phyloP scores from a whole-genome alignment of 2,113 vertebrate genomes.

The Acrocephalus arundinaceus region DNA sequence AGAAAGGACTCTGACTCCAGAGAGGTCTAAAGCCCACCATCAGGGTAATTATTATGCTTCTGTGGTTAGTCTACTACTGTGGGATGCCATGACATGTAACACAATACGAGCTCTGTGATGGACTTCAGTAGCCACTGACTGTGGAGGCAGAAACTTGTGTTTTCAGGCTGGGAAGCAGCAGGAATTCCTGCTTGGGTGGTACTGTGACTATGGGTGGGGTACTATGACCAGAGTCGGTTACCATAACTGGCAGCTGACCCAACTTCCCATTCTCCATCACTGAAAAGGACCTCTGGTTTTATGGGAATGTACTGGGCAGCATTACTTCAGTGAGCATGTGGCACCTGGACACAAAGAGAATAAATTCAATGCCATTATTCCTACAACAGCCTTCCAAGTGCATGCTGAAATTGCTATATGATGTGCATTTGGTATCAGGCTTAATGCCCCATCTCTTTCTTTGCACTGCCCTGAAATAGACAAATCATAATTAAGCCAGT shows the following conservation, averaged over 20 bases:
- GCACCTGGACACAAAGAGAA: background rate
- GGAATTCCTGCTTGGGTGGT: background rate
- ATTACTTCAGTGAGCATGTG: background rate
- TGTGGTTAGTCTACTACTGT: background rate
- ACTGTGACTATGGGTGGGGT: accelerated
- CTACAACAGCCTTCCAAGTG: background rate
- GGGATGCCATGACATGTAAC: background rate
- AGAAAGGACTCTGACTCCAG: background rate
- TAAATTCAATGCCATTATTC: background rate
- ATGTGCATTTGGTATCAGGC: background rate
- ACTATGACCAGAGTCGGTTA: background rate
- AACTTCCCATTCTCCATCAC: background rate
- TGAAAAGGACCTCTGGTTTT: background rate
- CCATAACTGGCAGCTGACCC: background rate
- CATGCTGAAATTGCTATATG: background rate
- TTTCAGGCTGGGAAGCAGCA: background rate
- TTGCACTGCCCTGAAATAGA: background rate
- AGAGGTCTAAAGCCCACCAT: background rate
- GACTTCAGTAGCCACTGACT: background rate
- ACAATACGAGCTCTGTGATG: background rate
- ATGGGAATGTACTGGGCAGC: background rate
- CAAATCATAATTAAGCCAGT: background rate
- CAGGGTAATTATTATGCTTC: background rate
- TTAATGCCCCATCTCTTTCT: background rate
- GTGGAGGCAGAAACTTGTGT: background rate